Evolutionary conservation across 2,113 vertebrate genomes (phyloP).

Genomic region (Pycnonotus jocosus): DNA sequence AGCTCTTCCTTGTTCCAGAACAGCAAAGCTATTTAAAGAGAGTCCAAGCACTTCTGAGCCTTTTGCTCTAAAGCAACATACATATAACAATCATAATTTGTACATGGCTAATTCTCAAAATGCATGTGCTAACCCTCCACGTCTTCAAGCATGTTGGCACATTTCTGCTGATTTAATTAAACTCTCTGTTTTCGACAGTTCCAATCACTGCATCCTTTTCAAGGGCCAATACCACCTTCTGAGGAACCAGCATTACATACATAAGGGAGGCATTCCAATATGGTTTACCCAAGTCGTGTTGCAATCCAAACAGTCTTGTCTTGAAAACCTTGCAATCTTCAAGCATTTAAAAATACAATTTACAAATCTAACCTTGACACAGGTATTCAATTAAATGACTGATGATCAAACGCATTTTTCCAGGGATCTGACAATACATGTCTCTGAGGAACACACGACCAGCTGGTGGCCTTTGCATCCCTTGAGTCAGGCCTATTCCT

Average conservation of each 20-base stretch:
- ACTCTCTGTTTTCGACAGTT: neutral
- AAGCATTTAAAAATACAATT: neutral
- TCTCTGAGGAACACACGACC: neutral
- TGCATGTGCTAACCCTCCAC: neutral
- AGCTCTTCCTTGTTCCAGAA: neutral
- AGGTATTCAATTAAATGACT: neutral
- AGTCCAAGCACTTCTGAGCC: neutral
- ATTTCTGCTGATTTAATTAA: neutral
- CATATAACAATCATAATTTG: neutral
- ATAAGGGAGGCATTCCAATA: neutral
- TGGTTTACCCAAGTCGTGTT: neutral
- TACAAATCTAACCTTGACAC: neutral
- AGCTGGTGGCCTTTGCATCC: rapidly evolving
- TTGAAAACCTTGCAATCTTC: neutral
- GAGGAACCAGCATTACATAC: neutral
- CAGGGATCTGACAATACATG: neutral
- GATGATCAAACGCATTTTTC: neutral
- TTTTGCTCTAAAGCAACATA: neutral
- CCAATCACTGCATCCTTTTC: neutral
- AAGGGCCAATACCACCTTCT: neutral
- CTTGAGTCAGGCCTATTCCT: neutral
- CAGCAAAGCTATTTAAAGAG: neutral
- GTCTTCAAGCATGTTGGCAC: neutral
- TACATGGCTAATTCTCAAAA: neutral
- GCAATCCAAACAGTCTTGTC: neutral